phyloP scores from a whole-genome alignment of 2,888 invertebrate genomes.

The Conomelus anceps region DNA sequence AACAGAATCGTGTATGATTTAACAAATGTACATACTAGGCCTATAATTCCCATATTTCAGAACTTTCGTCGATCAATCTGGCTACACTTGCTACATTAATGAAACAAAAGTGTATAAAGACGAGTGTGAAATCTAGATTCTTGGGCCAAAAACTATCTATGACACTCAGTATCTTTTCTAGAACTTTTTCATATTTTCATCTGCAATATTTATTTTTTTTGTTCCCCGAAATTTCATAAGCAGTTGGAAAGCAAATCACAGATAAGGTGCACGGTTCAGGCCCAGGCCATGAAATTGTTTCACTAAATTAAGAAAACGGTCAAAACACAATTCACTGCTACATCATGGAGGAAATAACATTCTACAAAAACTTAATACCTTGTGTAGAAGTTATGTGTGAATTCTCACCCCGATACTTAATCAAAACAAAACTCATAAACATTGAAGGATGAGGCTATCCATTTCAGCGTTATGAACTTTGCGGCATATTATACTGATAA shows the following conservation, averaged over 20 bases:
- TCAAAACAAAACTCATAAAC: background rate
- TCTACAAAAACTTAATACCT: background rate
- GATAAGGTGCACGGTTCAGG: background rate
- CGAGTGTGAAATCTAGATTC: too few relatives aligned
- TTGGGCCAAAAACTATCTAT: too few relatives aligned
- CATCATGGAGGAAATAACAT: background rate
- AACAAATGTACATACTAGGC: too few relatives aligned
- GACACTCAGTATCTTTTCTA: too few relatives aligned
- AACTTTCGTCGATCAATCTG: too few relatives aligned
- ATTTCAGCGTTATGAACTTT: background rate
- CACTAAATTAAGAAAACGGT: background rate
- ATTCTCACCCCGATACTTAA: background rate
- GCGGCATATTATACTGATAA: background rate
- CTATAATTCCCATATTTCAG: too few relatives aligned
- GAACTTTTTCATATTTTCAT: too few relatives aligned
- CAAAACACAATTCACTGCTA: background rate
- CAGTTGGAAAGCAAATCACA: background rate
- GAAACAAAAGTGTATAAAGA: too few relatives aligned
- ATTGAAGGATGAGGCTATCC: background rate
- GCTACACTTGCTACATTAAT: too few relatives aligned
- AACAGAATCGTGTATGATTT: too few relatives aligned
- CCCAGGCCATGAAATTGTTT: background rate
- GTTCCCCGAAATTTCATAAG: too few relatives aligned
- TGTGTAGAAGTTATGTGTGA: background rate
- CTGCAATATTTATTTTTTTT: background rate